Percentiles rank a stretch among this genome's conserved stretches.
These are phyloP conservation scores for Callyntrura guangdongensis DNA, from an alignment of 2,888 invertebrate species.

Conservation along the genomic window DNA sequence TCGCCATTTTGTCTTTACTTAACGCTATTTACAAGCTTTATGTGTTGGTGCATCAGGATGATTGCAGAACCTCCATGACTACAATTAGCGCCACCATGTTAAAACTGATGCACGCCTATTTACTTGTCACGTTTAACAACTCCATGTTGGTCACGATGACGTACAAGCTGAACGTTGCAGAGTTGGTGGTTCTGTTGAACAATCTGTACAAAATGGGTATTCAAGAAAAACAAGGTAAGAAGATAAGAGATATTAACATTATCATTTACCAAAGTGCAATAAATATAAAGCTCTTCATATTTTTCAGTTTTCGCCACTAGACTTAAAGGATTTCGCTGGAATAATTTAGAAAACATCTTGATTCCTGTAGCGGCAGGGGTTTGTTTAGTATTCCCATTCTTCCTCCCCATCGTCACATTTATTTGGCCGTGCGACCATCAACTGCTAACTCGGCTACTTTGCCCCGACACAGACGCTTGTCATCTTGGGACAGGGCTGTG, in stretches of 20 bases:
- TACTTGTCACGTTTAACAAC: background rate
- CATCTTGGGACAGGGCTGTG: background rate
- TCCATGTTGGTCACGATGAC: background rate
- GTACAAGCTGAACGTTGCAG: background rate
- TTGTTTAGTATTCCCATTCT: background rate
- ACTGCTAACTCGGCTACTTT: background rate
- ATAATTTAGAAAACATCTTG: constrained; percentile 34
- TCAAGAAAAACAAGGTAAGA: background rate
- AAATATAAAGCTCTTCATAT: background rate
- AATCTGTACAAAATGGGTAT: background rate
- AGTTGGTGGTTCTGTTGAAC: constrained; percentile 20
- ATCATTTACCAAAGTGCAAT: background rate
- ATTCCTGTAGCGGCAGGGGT: background rate
- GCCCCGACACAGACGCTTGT: background rate
- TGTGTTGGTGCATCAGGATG: background rate
- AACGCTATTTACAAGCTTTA: constrained; percentile 14
- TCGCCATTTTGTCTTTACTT: background rate
- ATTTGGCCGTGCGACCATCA: constrained; percentile 58
- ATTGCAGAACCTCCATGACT: too few relatives aligned
- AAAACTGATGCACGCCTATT: background rate
- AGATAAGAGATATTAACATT: too few relatives aligned
- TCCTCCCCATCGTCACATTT: constrained; percentile 41
- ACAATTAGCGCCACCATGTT: background rate
- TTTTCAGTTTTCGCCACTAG: background rate
- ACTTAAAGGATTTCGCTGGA: constrained; percentile 53